These are phyloP conservation scores for Itoplectis maculator DNA, from an alignment of 2,888 invertebrate genomes.

Conservation along the genomic window DNA sequence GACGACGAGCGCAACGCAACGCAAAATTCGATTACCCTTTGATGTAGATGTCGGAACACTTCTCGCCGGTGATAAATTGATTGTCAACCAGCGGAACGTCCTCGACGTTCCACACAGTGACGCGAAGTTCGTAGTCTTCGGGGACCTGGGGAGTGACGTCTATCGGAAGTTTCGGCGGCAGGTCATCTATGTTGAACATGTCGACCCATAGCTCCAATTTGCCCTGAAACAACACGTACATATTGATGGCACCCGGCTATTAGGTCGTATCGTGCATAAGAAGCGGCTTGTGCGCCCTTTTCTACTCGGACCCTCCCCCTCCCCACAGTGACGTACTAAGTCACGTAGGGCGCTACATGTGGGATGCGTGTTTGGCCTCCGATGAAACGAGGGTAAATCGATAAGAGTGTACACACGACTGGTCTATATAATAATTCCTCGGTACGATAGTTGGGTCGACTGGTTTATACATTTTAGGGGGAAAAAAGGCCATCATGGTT, in stretches of 20 bases:
- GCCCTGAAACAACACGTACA: constrained; percentile 87
- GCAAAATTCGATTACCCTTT: constrained; percentile 86
- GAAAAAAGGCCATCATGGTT: constrained; percentile 4
- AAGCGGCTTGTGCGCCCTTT: neutral
- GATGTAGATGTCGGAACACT: constrained; percentile 91
- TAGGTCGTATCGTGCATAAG: neutral
- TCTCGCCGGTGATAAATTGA: constrained; percentile 89
- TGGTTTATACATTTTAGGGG: neutral
- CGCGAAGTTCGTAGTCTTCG: constrained; percentile 88
- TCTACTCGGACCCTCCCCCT: neutral
- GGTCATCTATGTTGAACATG: constrained; percentile 88
- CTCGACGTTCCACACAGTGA: constrained; percentile 88
- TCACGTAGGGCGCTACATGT: constrained; percentile 13
- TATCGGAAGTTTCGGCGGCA: constrained; percentile 88
- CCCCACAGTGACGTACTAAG: neutral
- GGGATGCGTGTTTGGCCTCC: constrained; percentile 34
- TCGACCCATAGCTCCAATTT: constrained; percentile 96
- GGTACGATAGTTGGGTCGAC: neutral
- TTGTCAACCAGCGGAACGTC: constrained; percentile 89
- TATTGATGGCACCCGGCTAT: neutral
- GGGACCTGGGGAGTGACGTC: constrained; percentile 92
- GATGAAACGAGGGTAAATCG: constrained; percentile 27
- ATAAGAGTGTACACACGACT: constrained; percentile 18
- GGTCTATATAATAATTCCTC: constrained; percentile 14
- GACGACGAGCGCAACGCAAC: neutral